A percentile compares a stretch with the other conserved stretches of the same genome.
These are phyloP conservation scores for Uromys caudimaculatus DNA, from an alignment of 2,797 vertebrate genomes.

Conservation along the genomic window DNA sequence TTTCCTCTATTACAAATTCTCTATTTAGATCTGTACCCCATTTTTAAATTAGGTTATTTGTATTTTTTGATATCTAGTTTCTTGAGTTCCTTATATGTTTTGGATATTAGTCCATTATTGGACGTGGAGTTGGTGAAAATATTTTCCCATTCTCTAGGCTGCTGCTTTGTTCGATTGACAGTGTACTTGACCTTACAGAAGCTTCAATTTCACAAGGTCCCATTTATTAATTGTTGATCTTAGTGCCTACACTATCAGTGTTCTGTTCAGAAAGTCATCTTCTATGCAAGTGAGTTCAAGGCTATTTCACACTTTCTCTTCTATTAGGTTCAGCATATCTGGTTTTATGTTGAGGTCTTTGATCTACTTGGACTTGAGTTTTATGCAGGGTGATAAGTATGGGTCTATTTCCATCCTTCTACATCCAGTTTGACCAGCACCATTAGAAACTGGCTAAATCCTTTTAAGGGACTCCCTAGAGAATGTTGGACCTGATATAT, in stretches of 20 bases:
- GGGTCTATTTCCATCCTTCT: neutral
- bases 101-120: neutral
- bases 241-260: neutral
- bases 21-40: neutral
- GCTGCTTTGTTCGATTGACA: neutral
- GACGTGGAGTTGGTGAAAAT: neutral
- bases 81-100: neutral
- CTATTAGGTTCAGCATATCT: neutral
- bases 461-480: neutral
- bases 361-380: neutral
- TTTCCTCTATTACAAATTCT: neutral
- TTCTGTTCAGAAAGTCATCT: neutral
- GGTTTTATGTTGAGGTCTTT: neutral
- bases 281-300: neutral
- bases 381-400: neutral
- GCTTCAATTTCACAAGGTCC: neutral
- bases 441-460: conserved; percentile 25
- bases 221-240: neutral
- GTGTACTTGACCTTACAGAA: neutral
- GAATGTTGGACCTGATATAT: neutral
- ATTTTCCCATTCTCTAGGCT: neutral
- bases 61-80: neutral
- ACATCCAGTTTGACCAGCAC: neutral
- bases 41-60: neutral
- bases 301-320: neutral